Base-by-base conservation (phyloP, 2,113 vertebrate genomes). In the Ailurus styani region DNA sequence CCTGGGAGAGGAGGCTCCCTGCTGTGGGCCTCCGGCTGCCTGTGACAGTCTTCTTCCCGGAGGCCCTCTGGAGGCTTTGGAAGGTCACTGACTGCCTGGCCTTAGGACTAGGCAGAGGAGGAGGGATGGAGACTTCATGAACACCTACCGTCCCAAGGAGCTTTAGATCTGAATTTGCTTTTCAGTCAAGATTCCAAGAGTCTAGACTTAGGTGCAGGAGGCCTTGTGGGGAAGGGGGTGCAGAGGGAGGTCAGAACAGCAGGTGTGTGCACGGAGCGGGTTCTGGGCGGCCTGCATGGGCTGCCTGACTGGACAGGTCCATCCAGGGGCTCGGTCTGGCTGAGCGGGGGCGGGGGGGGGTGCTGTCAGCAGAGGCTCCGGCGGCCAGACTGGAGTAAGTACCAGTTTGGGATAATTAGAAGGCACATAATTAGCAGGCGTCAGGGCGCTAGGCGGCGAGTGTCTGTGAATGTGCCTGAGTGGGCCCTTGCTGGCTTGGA, bases 391-490 rank as follows among this genome's bases (percentile, higher is more conserved):
- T 55, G 45, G 78, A 84, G 87, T 96, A 98, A 98, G 91, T 97
- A 90, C 85, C 1, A 14, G 97, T 96, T 97, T 96, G 93, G 84
- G 87, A 75, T 98, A 98, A 98, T 98, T 97, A 97, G 96, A 94
- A 90, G 93, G 96, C 40, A 2, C 50, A 0, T 98, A 97, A 98
- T 98, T 98, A 95, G 93, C 96, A 96, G 97, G 98, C 72, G 0
- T 13, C 40, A 47, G 87, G 95, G 92, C 20, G 1, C 40, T 7
- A 23, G 81, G 96, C 47, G 8, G 88, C 0, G 3, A 81, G 62
- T 52, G 97, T 97, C 93, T 95, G 91, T 87, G 89, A 72, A 12
- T 87, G 37, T n/a, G 52, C 83, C 87, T 3, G 55, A 97, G 93
- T 57, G 85, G 94, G 79, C 60, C 40, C 72, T 37, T 25, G 2